Evolutionary conservation across 2,113 vertebrate species (phyloP), one percentile per base, ranked within the genome.

Genomic region (Dipodomys spectabilis): DNA sequence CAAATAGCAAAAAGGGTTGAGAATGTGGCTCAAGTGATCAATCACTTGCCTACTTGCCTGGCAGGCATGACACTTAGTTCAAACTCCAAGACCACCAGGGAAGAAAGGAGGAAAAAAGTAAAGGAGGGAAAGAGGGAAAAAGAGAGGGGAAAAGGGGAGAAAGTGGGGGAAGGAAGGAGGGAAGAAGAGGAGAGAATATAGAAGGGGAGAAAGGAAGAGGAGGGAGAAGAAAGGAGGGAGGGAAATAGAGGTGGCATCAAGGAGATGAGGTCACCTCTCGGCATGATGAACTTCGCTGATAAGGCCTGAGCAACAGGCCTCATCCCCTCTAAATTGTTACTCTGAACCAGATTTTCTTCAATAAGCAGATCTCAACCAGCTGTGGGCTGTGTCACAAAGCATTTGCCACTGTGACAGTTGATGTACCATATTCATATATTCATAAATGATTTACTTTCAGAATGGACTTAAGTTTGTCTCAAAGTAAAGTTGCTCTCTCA

Each of bases 321-420:
- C 64, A 35, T 44, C 35, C 6, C 15, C 0, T 39, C 86, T n/a
- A 7, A 7, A 0, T 32, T 62, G 2, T 0, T 6, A 35, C 6
- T 16, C 1, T 18, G 67, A 86, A 85, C 28, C 85, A 32, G 13
- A 35, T 49, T 64, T 49, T 86, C 64, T 79, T 78, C 72, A 22
- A 25, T 45, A 65, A 64, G 84, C 78, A 45, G 64, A 49, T 68
- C 85, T 94, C 82, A 67, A n/a, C 49, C 49, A 81, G 62, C 80
- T 39, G 18, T 28, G 73, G 84, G 62, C 75, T 77, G 9, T 57
- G 10, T 67, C 30, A 30, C 44, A 35, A 88, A 28, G 7, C 27
- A 88, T 72, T 74, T 39, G 62, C 74, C 90, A 32, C 71, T 69
- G n/a, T 22, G 53, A 65, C 53, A 88, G 45, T 11, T 62, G 75